A percentile compares a stretch with the other conserved stretches of the same genome.
Conservation (phyloP, 2,888 invertebrate species). For the Nasonovia ribisnigri region DNA sequence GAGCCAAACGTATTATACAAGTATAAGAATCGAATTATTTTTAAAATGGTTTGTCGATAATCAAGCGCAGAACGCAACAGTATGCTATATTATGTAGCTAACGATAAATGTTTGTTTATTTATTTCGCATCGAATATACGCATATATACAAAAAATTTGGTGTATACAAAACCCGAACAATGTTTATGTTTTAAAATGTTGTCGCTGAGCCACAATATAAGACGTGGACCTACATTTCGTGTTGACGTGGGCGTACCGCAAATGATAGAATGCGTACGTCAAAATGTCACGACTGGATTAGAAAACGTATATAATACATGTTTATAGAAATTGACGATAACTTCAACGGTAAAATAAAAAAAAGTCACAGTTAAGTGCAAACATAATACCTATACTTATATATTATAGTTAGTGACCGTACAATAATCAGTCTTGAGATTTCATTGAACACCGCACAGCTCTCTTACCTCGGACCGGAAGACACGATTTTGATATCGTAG, state of each 20-base stretch:
- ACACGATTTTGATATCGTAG: slow-evolving; percentile 22
- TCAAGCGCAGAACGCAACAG: background rate
- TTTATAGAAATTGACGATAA: background rate
- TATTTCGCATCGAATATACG: background rate
- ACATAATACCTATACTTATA: background rate
- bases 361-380: background rate
- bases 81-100: background rate
- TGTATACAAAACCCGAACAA: background rate
- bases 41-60: background rate
- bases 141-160: background rate
- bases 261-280: background rate
- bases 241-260: slow-evolving; percentile 18
- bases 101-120: background rate
- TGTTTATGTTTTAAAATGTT: slow-evolving; percentile 15
- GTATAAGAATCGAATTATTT: background rate
- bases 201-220: background rate
- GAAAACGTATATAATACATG: slow-evolving; percentile 2
- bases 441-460: background rate
- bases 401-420: background rate
- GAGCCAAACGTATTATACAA: background rate
- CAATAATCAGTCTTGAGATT: background rate
- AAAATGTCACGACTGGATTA: slow-evolving; percentile 52
- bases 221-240: background rate
- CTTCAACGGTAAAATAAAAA: background rate
- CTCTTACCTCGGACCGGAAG: slow-evolving; percentile 15